phyloP scores from a whole-genome alignment of 2,113 vertebrate species.

The Caranx ignobilis region DNA sequence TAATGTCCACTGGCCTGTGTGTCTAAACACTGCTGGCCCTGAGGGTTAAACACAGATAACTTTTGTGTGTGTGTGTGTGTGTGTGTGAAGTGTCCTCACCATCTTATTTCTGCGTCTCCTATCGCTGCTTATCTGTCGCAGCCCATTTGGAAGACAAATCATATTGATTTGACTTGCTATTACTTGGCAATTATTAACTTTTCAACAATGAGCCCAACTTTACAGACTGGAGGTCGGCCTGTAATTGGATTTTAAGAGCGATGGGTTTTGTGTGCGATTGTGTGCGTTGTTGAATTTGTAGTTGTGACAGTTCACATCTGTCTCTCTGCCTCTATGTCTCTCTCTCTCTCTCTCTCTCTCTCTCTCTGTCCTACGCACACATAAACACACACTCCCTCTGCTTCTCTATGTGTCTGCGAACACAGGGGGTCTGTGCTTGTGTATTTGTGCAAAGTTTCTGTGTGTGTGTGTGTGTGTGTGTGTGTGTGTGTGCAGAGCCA shows the following conservation, averaged over 20 bases:
- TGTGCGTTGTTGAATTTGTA: conserved; percentile 57
- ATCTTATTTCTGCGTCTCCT: background rate
- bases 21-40: no score
- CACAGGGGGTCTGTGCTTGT: conserved; percentile 25
- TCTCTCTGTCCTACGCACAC: conserved; percentile 15
- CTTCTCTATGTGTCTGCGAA: conserved; percentile 30
- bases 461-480: conserved; percentile 48
- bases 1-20: no score
- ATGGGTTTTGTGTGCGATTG: conserved; percentile 59
- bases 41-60: no score
- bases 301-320: conserved; percentile 70
- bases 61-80: no score
- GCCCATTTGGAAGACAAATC: conserved; percentile 16
- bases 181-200: conserved; percentile 67
- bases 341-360: conserved; percentile 29
- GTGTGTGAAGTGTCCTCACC: no score
- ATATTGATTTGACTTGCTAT: conserved; percentile 33
- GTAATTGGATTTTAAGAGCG: conserved; percentile 77
- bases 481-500: conserved; percentile 47
- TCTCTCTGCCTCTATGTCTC: conserved; percentile 51
- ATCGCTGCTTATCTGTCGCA: conserved; percentile 1
- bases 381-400: conserved; percentile 2
- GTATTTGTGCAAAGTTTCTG: conserved; percentile 24
- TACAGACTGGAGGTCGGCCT: conserved; percentile 35
- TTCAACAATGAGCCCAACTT: conserved; percentile 61